These are phyloP conservation scores for Hanleya hanleyi DNA, from an alignment of 2,888 invertebrate genomes.

Conservation along the genomic window DNA sequence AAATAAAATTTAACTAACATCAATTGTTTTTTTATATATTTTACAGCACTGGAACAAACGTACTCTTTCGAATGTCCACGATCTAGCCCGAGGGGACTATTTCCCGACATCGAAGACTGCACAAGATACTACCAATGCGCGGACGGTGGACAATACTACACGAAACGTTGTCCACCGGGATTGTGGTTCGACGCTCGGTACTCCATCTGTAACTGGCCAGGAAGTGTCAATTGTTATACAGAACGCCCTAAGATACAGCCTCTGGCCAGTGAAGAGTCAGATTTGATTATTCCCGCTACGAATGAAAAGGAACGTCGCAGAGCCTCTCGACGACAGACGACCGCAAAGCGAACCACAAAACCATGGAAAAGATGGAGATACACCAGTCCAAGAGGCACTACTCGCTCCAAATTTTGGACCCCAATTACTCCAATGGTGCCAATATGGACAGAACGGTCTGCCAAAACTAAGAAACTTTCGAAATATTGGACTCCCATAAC, in stretches of 20 bases:
- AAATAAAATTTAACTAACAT: too few species aligned
- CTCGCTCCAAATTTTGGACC: too few species aligned
- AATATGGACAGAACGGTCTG: not conserved
- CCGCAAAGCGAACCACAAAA: not conserved
- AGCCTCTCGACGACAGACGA: not conserved
- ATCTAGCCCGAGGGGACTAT: not conserved
- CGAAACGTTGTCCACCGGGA: not conserved
- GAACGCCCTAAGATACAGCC: not conserved
- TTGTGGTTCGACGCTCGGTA: not conserved
- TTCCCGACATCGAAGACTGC: not conserved
- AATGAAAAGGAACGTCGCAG: not conserved
- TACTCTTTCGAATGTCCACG: not conserved
- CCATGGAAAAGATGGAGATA: not conserved
- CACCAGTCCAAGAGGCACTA: not conserved
- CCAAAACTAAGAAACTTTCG: not conserved
- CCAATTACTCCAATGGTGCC: too few species aligned
- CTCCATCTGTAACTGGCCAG: slow-evolving; percentile 5
- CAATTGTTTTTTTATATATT: not conserved
- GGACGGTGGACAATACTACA: not conserved
- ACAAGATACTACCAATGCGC: not conserved
- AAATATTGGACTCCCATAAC: not conserved
- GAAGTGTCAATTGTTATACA: not conserved
- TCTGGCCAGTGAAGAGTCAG: not conserved
- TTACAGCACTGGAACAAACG: not conserved
- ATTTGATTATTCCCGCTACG: not conserved